These are phyloP conservation scores for Neodon shergylaensis DNA, from an alignment of 2,113 vertebrate species.

Conservation along the genomic window DNA sequence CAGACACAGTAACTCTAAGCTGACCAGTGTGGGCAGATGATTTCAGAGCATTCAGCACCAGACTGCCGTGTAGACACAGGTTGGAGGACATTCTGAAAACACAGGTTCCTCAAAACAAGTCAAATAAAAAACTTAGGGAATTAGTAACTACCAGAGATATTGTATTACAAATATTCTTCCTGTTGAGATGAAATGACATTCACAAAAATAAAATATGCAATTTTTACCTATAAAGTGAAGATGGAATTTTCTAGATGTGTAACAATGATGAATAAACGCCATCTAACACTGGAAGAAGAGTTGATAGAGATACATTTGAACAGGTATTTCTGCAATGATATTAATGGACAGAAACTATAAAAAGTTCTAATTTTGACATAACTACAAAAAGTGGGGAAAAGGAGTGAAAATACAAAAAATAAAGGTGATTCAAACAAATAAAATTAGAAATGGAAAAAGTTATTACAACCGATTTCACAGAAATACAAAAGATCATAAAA, in stretches of 20 bases:
- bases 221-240: not conserved
- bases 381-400: not conserved
- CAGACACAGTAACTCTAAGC: not conserved
- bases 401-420: not conserved
- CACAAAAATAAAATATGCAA: not conserved
- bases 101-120: not conserved
- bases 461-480: not conserved
- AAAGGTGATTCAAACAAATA: not conserved
- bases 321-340: not conserved
- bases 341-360: not conserved
- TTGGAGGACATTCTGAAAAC: not conserved
- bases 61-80: no score
- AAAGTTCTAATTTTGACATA: not conserved
- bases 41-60: rapidly evolving
- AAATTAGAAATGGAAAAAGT: not conserved
- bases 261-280: not conserved
- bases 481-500: not conserved
- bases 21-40: not conserved
- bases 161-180: not conserved
- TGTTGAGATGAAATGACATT: not conserved
- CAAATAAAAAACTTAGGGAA: not conserved
- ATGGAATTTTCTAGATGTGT: not conserved
- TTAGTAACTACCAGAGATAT: not conserved
- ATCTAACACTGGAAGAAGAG: not conserved
- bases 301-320: not conserved